Evolutionary conservation across 2,797 vertebrate genomes (phyloP).

Genomic region (Eidolon dupreanum): DNA sequence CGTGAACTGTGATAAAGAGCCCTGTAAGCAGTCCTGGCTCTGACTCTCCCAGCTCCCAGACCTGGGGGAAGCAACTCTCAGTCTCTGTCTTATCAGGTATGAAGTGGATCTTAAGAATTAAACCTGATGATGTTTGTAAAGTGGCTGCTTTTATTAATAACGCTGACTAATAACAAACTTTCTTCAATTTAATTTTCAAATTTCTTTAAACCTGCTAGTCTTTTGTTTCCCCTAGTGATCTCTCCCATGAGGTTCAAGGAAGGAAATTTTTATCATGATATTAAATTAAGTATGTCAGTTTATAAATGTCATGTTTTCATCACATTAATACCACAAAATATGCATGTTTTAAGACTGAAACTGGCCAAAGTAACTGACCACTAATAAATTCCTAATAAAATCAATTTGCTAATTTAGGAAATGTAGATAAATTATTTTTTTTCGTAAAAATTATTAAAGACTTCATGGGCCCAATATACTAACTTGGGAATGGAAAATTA

Average conservation of each 20-base stretch:
- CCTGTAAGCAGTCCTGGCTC: neutral
- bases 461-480: neutral
- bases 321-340: neutral
- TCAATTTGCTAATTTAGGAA: constrained; percentile 30
- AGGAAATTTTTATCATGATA: neutral
- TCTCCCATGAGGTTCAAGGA: neutral
- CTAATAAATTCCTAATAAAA: neutral
- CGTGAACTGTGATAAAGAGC: neutral
- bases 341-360: neutral
- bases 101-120: neutral
- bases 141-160: neutral
- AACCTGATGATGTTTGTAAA: neutral
- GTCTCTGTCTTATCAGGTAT: neutral
- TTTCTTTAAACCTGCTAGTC: neutral
- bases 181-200: neutral
- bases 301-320: constrained; percentile 18
- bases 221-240: neutral
- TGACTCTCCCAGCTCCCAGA: no score
- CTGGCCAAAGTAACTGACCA: neutral
- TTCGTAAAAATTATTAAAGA: neutral
- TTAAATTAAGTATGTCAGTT: neutral
- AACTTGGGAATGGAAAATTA: neutral
- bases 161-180: neutral
- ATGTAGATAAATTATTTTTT: constrained; percentile 1
- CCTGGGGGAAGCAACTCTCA: neutral